Evolutionary conservation across 2,888 invertebrate genomes (phyloP), one percentile per base, ranked within the genome.

Genomic region (Sthenelais limicola): DNA sequence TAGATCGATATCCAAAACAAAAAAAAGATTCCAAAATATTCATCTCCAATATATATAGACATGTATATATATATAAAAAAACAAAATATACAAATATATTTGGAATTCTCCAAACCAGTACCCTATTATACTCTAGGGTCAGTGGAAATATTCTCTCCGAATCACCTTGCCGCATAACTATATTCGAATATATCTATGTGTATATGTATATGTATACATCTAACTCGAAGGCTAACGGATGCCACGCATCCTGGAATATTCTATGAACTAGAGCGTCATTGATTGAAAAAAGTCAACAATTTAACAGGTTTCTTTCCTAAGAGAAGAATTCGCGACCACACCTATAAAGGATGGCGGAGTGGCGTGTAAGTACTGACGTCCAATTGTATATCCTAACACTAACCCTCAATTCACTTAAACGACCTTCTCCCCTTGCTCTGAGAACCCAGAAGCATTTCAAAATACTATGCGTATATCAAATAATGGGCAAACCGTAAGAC

Each of bases 81-180:
- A 52, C 54, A 70, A 70, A 70, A 70, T 54, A 54, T 67, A 67
- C 67, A 67, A 47, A 35, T 67, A 67, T 67, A 67, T 67, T 48
- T 67, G 67, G 67, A 67, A 67, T 67, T 67, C 67, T 67, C 48
- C 48, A 28, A 48, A 67, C 48, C 67, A 48, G 7, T n/a, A n/a
- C n/a, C n/a, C n/a, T n/a, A n/a, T 48, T 67, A 67, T 38, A 67
- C 47, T 47, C 48, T 67, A 62, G 62, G 62, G 38, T 43, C 24
- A 38, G 35, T 38, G 24, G 21, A 62, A 62, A 38, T 21, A 62
- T 62, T 62, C 62, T 43, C 43, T 49, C n/a, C 24, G 49, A n/a
- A n/a, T n/a, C n/a, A n/a, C n/a, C n/a, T n/a, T n/a, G n/a, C n/a
- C n/a, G n/a, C n/a, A n/a, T n/a, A n/a, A 15, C 9, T 18, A 43